Conservation (phyloP, 23 tunicate species). For the Trididemnum clinides region DNA sequence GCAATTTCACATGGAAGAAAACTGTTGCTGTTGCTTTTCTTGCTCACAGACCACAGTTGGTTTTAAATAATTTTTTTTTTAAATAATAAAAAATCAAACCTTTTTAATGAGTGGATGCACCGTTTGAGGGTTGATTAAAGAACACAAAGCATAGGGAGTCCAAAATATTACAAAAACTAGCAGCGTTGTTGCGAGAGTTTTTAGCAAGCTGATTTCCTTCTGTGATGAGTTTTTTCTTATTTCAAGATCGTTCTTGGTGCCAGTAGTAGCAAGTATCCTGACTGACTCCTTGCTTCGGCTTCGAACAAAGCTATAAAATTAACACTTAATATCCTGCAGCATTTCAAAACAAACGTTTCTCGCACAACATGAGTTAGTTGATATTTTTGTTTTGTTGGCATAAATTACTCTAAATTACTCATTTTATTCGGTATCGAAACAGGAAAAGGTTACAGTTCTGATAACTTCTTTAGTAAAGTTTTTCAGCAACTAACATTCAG, state of each 20-base stretch:
- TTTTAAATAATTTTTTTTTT: no score
- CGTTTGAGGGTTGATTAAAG: not conserved
- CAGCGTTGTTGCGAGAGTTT: conserved; percentile 37
- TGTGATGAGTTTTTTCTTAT: not conserved
- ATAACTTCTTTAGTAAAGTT: no score
- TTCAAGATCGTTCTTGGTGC: not conserved
- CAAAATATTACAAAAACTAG: conserved; percentile 35
- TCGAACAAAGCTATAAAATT: not conserved
- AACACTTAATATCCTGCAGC: not conserved
- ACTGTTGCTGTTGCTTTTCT: no score
- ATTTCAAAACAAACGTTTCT: not conserved
- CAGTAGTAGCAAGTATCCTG: not conserved
- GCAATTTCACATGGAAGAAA: no score
- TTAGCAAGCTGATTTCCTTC: conserved; percentile 29
- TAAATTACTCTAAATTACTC: no score
- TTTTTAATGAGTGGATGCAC: conserved; percentile 12
- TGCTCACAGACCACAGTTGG: no score
- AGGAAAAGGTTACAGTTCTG: no score
- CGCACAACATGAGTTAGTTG: not conserved
- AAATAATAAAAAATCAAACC: not conserved
- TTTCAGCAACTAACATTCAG: no score
- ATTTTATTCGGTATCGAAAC: no score
- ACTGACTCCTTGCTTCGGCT: not conserved
- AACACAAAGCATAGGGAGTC: conserved; percentile 39
- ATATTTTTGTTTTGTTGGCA: no score